Percentiles rank a stretch among this genome's conserved stretches.
Evolutionary conservation across 2,888 invertebrate genomes (phyloP).

Genomic region (Drosophila borborema): DNA sequence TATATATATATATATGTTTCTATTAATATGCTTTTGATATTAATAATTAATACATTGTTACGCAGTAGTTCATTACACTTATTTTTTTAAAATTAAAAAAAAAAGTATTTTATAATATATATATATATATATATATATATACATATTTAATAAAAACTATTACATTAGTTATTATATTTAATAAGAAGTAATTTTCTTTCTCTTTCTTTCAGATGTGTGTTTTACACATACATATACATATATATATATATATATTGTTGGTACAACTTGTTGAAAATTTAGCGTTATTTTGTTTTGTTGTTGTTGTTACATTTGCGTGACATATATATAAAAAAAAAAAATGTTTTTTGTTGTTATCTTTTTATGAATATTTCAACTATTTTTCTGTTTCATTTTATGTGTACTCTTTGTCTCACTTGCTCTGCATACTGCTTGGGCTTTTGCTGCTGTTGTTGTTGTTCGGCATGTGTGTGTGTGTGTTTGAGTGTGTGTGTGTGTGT

Average conservation of each 20-base stretch:
- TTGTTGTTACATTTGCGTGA: slow-evolving; percentile 29
- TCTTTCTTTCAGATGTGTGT: slow-evolving; percentile 40
- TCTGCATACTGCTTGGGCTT: slow-evolving; percentile 11
- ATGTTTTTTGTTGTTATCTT: slow-evolving; percentile 15
- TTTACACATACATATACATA: slow-evolving; percentile 16
- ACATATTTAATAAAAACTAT: slow-evolving; percentile 75
- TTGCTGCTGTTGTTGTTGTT: slow-evolving; percentile 26
- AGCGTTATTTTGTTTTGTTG: slow-evolving; percentile 29
- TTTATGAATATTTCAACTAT: slow-evolving; percentile 57
- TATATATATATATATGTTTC: slow-evolving; percentile 68
- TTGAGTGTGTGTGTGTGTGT: neutral
- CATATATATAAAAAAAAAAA: slow-evolving; percentile 39
- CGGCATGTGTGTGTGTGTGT: no score
- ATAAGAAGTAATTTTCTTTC: slow-evolving; percentile 61
- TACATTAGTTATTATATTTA: slow-evolving; percentile 74
- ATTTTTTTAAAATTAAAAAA: slow-evolving; percentile 68
- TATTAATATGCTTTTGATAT: slow-evolving; percentile 76
- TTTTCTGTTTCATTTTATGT: slow-evolving; percentile 18
- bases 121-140: slow-evolving; percentile 12
- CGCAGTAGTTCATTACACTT: slow-evolving; percentile 72
- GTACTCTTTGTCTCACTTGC: slow-evolving; percentile 5
- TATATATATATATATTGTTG: slow-evolving; percentile 35
- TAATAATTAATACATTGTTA: slow-evolving; percentile 77
- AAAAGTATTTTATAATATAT: slow-evolving; percentile 49
- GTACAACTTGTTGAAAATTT: slow-evolving; percentile 54